Percentiles rank a stretch among this genome's conserved stretches.
Conservation (phyloP, 2,113 vertebrate species). For the Melanerpes formicivorus region DNA sequence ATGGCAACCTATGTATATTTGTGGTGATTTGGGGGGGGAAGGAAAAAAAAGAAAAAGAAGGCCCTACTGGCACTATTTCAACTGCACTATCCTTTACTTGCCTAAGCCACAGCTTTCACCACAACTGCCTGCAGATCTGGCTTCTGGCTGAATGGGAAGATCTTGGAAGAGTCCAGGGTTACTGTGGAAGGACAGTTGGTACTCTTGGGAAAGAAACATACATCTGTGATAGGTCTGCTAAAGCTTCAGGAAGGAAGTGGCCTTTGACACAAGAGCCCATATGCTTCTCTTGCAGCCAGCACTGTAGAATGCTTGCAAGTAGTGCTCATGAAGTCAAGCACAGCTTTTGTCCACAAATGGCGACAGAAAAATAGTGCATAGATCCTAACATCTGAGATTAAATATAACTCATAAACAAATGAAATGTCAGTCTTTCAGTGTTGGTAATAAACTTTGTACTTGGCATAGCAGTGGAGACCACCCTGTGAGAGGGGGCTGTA, state of each 20-base stretch:
- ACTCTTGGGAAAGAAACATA: not conserved
- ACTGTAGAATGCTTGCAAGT: not conserved
- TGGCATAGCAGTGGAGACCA: not conserved
- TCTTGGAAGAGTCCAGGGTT: not conserved
- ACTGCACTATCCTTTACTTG: not conserved
- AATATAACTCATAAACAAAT: not conserved
- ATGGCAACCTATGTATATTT: slow-evolving; percentile 8
- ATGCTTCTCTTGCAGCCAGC: not conserved
- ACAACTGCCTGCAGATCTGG: slow-evolving; percentile 12
- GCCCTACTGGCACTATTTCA: not conserved
- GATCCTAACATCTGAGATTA: not conserved
- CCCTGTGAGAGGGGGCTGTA: not conserved
- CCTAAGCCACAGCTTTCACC: not conserved
- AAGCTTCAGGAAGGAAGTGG: not conserved
- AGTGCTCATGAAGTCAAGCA: not conserved
- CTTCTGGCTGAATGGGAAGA: not conserved
- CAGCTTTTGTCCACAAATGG: not conserved
- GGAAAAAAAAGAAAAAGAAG: not conserved
- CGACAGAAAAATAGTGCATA: not conserved
- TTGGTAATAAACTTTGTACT: not conserved
- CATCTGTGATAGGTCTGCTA: not conserved
- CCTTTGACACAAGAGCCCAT: not conserved
- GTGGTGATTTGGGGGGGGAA: not conserved
- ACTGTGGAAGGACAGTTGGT: not conserved
- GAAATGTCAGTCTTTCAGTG: not conserved